Conservation (phyloP, 2,888 invertebrate species). For the Drosophila robusta region DNA sequence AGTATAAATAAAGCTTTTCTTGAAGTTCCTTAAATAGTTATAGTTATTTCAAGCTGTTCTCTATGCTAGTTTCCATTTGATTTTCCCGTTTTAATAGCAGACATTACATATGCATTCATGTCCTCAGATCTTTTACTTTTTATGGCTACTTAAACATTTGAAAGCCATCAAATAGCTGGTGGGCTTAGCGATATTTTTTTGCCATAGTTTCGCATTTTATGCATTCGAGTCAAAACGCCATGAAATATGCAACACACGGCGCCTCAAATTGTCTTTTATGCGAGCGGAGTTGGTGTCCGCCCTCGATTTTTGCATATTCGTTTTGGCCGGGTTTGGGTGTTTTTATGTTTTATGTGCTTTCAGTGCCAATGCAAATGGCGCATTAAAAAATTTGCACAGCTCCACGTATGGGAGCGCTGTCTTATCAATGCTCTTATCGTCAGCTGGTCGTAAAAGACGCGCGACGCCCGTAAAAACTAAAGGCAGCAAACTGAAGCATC, state of each 20-base stretch:
- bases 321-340: constrained; percentile 24
- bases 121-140: constrained; percentile 42
- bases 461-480: constrained; percentile 64
- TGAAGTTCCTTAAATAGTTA: neutral
- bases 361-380: constrained; percentile 68
- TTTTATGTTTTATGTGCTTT: constrained; percentile 53
- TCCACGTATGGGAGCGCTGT: constrained; percentile 52
- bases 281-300: constrained; percentile 15
- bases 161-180: constrained; percentile 52
- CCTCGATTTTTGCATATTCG: constrained; percentile 29
- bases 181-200: constrained; percentile 35
- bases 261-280: constrained; percentile 75
- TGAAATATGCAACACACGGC: constrained; percentile 78
- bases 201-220: constrained; percentile 49
- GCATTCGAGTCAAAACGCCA: constrained; percentile 68
- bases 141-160: constrained; percentile 68
- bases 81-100: constrained; percentile 6
- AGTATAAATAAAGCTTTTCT: neutral
- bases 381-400: constrained; percentile 76
- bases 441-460: constrained; percentile 67
- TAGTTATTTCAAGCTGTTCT: neutral
- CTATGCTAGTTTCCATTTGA: neutral
- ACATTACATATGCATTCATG: constrained; percentile 33
- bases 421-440: constrained; percentile 69
- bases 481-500: constrained; percentile 50